A percentile compares a stretch with the other conserved stretches of the same genome.
phyloP scores from a whole-genome alignment of 2,888 invertebrate species.

The Drosophila mimica region DNA sequence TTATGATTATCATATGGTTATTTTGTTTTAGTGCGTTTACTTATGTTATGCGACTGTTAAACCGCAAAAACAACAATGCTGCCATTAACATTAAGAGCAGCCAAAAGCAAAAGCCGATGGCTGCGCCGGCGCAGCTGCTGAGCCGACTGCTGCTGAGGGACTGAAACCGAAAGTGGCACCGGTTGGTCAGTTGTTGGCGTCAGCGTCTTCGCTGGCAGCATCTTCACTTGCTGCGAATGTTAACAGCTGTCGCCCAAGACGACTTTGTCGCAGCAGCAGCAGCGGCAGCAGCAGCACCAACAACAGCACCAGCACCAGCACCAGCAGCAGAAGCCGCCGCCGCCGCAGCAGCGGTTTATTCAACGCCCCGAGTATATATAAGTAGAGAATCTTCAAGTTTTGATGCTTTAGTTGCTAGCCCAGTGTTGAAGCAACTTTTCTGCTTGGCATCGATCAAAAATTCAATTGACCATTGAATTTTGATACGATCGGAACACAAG shows the following conservation, averaged over 20 bases:
- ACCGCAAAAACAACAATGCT: slow-evolving; percentile 42
- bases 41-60: slow-evolving; percentile 70
- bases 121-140: slow-evolving; percentile 35
- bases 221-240: slow-evolving; percentile 76
- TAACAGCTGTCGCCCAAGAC: slow-evolving; percentile 83
- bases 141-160: slow-evolving; percentile 38
- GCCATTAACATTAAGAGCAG: slow-evolving; percentile 50
- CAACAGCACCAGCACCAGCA: slow-evolving; percentile 12
- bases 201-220: slow-evolving; percentile 57
- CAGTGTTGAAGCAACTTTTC: slow-evolving; percentile 82
- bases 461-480: slow-evolving; percentile 84
- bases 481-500: slow-evolving; percentile 80
- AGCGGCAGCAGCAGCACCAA: slow-evolving; percentile 17
- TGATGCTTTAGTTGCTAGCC: slow-evolving; percentile 85
- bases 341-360: slow-evolving; percentile 24
- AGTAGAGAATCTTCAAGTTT: slow-evolving; percentile 84
- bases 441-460: slow-evolving; percentile 82
- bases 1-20: slow-evolving; percentile 39
- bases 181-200: slow-evolving; percentile 64
- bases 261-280: slow-evolving; percentile 26
- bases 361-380: slow-evolving; percentile 83
- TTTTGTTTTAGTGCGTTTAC: slow-evolving; percentile 55
- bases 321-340: slow-evolving; percentile 13
- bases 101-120: slow-evolving; percentile 32
- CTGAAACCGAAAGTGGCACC: slow-evolving; percentile 50